Percentiles rank a stretch among this genome's conserved stretches.
Evolutionary conservation across 2,797 vertebrate species (phyloP).

Genomic region (Brotula barbata): DNA sequence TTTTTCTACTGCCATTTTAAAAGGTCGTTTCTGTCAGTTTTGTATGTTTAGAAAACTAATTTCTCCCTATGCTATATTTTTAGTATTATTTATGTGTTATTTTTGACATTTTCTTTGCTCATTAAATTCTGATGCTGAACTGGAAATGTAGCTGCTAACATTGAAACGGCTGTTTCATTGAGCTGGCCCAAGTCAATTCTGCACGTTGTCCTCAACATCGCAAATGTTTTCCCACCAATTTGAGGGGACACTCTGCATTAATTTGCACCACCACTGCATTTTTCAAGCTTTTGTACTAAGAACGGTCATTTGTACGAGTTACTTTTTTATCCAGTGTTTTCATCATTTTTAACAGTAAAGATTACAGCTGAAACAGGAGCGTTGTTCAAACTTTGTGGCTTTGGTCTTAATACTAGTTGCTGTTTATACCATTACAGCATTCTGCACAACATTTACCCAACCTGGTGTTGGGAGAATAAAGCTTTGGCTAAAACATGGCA

Average conservation of each 20-base stretch:
- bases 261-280: conserved; percentile 79
- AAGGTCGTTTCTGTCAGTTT: conserved; percentile 28
- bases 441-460: conserved; percentile 72
- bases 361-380: conserved; percentile 77
- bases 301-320: conserved; percentile 82
- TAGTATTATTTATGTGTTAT: conserved; percentile 76
- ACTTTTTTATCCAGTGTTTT: conserved; percentile 74
- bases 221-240: conserved; percentile 61
- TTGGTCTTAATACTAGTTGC: conserved; percentile 66
- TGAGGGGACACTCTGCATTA: conserved; percentile 66
- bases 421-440: conserved; percentile 66
- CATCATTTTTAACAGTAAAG: conserved; percentile 76
- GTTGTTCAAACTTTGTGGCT: conserved; percentile 81
- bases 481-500: conserved; percentile 66
- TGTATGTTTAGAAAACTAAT: conserved; percentile 42
- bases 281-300: conserved; percentile 82
- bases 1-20: conserved; percentile 75
- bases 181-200: conserved; percentile 70
- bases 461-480: conserved; percentile 76
- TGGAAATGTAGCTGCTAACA: conserved; percentile 83
- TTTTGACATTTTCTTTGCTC: conserved; percentile 54
- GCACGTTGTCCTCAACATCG: conserved; percentile 68
- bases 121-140: conserved; percentile 72
- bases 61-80: conserved; percentile 59
- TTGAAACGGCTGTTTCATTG: conserved; percentile 70